Conservation (phyloP, 2,797 vertebrate species). For the Hybognathus amarus region DNA sequence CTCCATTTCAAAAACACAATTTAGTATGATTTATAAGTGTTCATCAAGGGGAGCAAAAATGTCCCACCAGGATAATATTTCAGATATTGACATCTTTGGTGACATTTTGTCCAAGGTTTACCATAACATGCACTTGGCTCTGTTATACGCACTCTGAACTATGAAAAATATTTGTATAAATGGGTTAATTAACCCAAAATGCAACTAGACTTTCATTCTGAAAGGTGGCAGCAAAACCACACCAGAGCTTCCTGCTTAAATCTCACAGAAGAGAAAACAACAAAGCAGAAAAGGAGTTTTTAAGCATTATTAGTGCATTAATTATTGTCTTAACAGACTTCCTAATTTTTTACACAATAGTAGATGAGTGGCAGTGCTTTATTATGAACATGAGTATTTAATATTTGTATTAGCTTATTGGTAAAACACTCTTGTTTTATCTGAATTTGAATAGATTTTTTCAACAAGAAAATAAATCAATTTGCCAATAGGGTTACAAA, state of each 20-base stretch:
- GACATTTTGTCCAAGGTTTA: no score
- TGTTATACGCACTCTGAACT: neutral
- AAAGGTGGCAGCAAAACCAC: slow-evolving; percentile 54
- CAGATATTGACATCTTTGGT: no score
- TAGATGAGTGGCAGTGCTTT: neutral
- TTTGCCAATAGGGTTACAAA: neutral
- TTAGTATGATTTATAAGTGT: no score
- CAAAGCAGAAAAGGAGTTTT: neutral
- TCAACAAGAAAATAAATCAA: neutral
- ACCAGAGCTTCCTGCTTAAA: neutral
- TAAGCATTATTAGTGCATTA: neutral
- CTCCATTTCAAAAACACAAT: neutral
- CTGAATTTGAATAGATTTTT: neutral
- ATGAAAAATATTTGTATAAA: neutral
- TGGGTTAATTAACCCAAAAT: neutral
- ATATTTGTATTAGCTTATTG: neutral
- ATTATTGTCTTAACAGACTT: neutral
- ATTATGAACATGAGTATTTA: neutral
- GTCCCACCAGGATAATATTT: no score
- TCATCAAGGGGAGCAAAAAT: no score
- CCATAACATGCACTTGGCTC: no score
- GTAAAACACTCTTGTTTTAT: neutral
- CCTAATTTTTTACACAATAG: neutral
- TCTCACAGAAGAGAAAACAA: neutral
- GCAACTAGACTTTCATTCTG: slow-evolving; percentile 2